phyloP scores from a whole-genome alignment of 2,113 vertebrate genomes.

The Xenopus laevis region DNA sequence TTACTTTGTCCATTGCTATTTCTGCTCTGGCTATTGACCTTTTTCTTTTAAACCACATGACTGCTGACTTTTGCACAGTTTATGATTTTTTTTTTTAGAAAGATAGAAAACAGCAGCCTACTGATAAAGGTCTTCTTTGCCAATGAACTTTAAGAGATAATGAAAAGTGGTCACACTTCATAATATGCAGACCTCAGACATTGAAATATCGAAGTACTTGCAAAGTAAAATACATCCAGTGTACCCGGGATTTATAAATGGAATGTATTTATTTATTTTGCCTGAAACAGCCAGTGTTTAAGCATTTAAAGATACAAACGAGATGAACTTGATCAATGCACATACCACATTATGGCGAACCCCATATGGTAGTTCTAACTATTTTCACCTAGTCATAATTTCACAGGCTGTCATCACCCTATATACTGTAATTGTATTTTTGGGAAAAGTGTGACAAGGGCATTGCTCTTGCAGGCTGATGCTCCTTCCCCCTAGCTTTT shows the following conservation, averaged over 20 bases:
- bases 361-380: too few relatives aligned
- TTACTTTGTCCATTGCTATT: neutral
- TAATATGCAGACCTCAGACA: neutral
- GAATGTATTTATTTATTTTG: too few relatives aligned
- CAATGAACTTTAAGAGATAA: constrained; percentile 25
- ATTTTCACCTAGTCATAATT: too few relatives aligned
- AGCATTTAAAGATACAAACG: too few relatives aligned
- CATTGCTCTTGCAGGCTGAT: too few relatives aligned
- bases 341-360: too few relatives aligned
- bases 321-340: too few relatives aligned
- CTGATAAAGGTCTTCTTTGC: constrained; percentile 5
- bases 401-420: too few relatives aligned
- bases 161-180: constrained; percentile 11
- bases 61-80: neutral
- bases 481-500: too few relatives aligned
- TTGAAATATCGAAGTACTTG: neutral
- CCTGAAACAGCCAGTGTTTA: too few relatives aligned
- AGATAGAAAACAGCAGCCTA: neutral
- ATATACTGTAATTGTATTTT: too few relatives aligned
- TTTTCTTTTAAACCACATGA: constrained; percentile 6
- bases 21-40: neutral
- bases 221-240: neutral
- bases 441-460: too few relatives aligned
- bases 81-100: neutral
- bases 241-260: neutral